Conservation (phyloP, 2,888 invertebrate genomes). For the Kuschelorhynchus macadamiae region DNA sequence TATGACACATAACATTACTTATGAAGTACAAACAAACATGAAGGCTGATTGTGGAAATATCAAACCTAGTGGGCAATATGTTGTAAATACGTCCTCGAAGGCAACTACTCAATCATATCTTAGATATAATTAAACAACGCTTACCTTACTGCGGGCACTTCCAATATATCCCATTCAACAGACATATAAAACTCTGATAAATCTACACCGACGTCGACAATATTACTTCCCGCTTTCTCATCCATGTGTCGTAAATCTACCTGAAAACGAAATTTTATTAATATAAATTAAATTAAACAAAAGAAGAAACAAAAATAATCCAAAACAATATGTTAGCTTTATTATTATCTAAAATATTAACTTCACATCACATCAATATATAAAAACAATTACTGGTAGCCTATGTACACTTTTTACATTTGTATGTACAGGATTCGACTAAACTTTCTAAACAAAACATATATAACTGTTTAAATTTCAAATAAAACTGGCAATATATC, state of each 20-base stretch:
- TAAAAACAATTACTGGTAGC: slow-evolving; percentile 37
- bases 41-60: too few relatives aligned
- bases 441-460: slow-evolving; percentile 6
- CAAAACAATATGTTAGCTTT: too few relatives aligned
- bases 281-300: neutral
- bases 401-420: slow-evolving; percentile 54
- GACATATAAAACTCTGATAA: slow-evolving; percentile 98
- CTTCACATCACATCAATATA: slow-evolving; percentile 51
- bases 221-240: slow-evolving; percentile 89
- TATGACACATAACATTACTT: too few relatives aligned
- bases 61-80: too few relatives aligned
- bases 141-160: slow-evolving; percentile 94
- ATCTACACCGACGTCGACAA: slow-evolving; percentile 95
- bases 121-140: too few relatives aligned
- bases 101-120: too few relatives aligned
- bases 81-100: too few relatives aligned
- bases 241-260: slow-evolving; percentile 95
- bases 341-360: slow-evolving; percentile 31
- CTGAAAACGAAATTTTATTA: slow-evolving; percentile 69
- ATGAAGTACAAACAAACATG: too few relatives aligned
- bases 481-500: too few relatives aligned
- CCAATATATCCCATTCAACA: slow-evolving; percentile 98
- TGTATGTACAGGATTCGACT: slow-evolving; percentile 38
- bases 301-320: too few relatives aligned
- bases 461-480: too few relatives aligned